Percentiles rank a stretch among this genome's conserved stretches.
phyloP scores from a whole-genome alignment of 2,888 invertebrate species.

The Spatulosminthurus flaviceps region DNA sequence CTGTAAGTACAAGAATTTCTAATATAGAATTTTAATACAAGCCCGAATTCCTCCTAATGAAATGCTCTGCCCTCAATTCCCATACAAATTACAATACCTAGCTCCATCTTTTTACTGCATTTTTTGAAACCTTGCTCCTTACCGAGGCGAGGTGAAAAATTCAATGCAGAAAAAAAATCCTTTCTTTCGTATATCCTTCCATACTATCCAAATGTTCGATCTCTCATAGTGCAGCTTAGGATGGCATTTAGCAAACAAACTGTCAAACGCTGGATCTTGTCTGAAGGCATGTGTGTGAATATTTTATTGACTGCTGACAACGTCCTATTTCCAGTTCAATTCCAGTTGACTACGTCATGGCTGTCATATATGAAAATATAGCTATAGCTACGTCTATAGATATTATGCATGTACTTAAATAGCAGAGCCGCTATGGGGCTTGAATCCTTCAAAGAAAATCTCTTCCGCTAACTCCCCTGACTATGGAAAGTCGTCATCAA shows the following conservation, averaged over 20 bases:
- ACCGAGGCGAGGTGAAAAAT: no score
- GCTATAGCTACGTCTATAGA: no score
- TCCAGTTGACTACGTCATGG: background rate
- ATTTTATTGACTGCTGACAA: conserved; percentile 30
- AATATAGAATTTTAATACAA: no score
- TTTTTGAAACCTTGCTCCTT: no score
- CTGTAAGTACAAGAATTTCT: no score
- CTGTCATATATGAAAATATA: conserved; percentile 8
- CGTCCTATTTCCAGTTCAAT: background rate
- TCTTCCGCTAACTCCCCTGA: background rate
- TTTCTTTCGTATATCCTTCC: no score
- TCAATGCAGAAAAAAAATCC: no score
- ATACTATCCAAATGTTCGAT: background rate
- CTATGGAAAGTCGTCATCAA: background rate
- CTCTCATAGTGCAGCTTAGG: background rate
- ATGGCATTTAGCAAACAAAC: conserved; percentile 27
- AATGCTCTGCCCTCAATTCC: no score
- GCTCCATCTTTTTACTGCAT: no score
- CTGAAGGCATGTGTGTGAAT: conserved; percentile 18
- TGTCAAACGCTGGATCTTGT: conserved; percentile 21
- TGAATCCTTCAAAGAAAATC: conserved; percentile 11
- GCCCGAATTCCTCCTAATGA: no score
- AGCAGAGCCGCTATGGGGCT: background rate
- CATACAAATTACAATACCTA: no score
- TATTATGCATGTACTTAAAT: no score